Evolutionary conservation across 2,113 vertebrate species (phyloP).

Genomic region (Procavia capensis): DNA sequence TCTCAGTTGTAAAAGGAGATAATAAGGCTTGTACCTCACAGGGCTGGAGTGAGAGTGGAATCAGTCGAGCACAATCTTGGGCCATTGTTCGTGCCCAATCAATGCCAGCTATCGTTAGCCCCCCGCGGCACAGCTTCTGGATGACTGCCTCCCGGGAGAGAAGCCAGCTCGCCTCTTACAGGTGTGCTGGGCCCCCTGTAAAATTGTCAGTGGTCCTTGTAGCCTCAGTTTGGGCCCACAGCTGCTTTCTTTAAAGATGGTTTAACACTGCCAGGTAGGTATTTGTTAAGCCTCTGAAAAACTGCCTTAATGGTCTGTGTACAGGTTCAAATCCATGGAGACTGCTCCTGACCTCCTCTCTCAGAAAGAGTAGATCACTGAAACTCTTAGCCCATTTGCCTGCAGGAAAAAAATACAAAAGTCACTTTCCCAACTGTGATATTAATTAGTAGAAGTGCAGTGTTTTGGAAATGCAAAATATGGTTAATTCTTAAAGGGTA

Average conservation of each 20-base stretch:
- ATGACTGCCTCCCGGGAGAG: not conserved
- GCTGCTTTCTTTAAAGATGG: constrained; percentile 50
- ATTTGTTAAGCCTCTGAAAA: constrained; percentile 67
- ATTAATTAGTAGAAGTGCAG: constrained; percentile 73
- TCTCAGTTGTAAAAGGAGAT: constrained; percentile 35
- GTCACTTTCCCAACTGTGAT: constrained; percentile 68
- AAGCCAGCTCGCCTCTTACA: not conserved
- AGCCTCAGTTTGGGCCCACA: constrained; percentile 21
- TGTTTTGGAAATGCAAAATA: constrained; percentile 70
- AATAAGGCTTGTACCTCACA: not conserved
- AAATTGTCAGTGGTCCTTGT: not conserved
- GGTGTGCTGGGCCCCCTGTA: constrained; percentile 33
- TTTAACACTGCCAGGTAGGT: constrained; percentile 41
- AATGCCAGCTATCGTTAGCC: not conserved
- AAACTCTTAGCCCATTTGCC: constrained; percentile 71
- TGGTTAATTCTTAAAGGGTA: constrained; percentile 73
- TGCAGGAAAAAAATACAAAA: constrained; percentile 72
- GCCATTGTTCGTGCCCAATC: not conserved
- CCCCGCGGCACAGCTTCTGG: not conserved
- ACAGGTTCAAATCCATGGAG: constrained; percentile 53
- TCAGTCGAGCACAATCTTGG: not conserved
- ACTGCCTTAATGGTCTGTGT: constrained; percentile 25
- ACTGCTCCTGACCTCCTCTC: constrained; percentile 34
- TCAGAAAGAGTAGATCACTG: constrained; percentile 68
- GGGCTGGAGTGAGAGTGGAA: not conserved